Evolutionary conservation across 2,797 vertebrate species (phyloP).

Genomic region (Rhabdophis nuchalis): DNA sequence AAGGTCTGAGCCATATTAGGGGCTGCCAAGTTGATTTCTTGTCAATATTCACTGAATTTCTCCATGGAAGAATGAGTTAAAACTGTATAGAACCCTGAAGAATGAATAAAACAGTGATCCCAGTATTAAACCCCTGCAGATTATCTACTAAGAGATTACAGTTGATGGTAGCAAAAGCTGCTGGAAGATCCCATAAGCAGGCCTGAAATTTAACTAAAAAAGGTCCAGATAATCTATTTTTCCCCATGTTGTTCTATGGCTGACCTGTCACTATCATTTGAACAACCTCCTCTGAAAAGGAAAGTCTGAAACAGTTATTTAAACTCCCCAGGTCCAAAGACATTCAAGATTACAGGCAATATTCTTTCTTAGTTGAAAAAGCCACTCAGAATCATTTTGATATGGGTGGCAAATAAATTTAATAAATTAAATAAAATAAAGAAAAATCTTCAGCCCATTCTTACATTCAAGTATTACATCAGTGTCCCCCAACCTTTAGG

Average conservation of each 20-base stretch:
- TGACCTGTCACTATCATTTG: not conserved
- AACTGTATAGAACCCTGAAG: not conserved
- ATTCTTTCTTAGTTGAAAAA: not conserved
- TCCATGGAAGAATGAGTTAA: not conserved
- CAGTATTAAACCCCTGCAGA: not conserved
- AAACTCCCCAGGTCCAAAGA: not conserved
- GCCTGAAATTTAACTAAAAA: not conserved
- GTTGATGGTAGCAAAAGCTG: not conserved
- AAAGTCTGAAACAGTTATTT: not conserved
- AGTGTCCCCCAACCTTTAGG: no score
- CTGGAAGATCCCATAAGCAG: not conserved
- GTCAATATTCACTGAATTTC: not conserved
- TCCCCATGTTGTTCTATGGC: not conserved
- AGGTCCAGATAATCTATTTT: not conserved
- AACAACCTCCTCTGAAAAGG: not conserved
- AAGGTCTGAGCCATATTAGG: not conserved
- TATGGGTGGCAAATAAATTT: not conserved
- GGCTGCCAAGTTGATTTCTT: not conserved
- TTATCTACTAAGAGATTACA: not conserved
- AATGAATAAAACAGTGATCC: not conserved
- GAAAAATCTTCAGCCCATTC: not conserved
- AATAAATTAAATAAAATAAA: not conserved
- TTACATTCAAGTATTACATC: not conserved
- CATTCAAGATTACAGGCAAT: not conserved
- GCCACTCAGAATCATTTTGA: not conserved